These are phyloP conservation scores for Crotalus helleri DNA, from an alignment of 2,113 vertebrate species.

Conservation along the genomic window DNA sequence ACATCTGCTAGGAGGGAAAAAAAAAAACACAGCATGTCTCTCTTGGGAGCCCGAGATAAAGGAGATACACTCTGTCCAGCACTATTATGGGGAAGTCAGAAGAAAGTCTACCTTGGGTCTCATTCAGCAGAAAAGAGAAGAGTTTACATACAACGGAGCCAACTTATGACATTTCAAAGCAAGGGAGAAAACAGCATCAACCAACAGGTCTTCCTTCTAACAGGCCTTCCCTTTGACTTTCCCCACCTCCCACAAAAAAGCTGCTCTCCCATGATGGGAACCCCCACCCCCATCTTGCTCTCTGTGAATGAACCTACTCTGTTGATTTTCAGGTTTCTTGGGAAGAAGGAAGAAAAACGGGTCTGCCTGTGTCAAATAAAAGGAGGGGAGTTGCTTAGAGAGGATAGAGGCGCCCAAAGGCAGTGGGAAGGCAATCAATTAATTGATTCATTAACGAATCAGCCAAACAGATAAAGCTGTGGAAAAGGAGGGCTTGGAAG, in stretches of 20 bases:
- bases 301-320: neutral
- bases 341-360: neutral
- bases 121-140: neutral
- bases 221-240: neutral
- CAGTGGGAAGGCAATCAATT: neutral
- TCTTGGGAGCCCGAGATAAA: neutral
- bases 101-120: neutral
- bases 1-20: too few relatives aligned
- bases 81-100: neutral
- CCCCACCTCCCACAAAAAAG: too few relatives aligned
- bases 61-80: neutral
- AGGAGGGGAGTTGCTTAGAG: neutral
- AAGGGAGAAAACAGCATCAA: neutral
- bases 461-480: neutral
- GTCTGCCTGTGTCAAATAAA: too few relatives aligned
- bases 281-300: neutral
- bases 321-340: rapidly evolving
- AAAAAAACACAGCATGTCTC: too few relatives aligned
- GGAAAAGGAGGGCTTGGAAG: neutral
- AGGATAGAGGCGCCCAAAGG: neutral
- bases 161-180: neutral
- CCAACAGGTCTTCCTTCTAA: neutral
- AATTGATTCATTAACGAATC: constrained; percentile 8
- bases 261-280: neutral
- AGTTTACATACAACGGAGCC: neutral